Conservation (phyloP, 2,113 vertebrate genomes). For the Chaenogobius annularis region DNA sequence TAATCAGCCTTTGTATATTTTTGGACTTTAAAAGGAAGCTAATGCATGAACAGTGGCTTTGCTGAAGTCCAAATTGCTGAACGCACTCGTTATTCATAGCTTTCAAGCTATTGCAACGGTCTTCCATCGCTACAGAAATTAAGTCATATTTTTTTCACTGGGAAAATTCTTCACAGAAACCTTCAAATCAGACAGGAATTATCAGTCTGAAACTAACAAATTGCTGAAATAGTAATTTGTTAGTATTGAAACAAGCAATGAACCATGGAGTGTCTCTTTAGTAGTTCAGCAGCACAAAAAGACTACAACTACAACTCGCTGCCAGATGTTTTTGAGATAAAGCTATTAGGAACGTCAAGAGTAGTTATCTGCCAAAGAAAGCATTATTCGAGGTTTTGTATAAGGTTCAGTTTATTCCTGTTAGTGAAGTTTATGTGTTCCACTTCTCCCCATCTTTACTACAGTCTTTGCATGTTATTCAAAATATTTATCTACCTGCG, state of each 20-base stretch:
- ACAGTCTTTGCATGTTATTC: too few relatives aligned
- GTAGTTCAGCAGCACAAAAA: not conserved
- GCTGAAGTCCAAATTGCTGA: not conserved
- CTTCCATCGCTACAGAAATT: too few relatives aligned
- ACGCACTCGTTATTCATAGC: not conserved
- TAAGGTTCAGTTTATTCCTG: not conserved
- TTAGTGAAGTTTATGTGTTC: not conserved
- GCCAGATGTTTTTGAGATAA: conserved; percentile 17
- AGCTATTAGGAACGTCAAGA: conserved; percentile 8
- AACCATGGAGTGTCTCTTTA: not conserved
- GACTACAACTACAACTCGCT: not conserved
- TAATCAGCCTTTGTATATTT: not conserved
- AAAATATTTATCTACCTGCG: too few relatives aligned
- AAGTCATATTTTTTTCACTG: too few relatives aligned
- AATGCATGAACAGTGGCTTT: not conserved
- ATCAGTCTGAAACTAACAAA: too few relatives aligned
- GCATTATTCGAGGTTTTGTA: not conserved
- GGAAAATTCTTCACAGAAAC: too few relatives aligned
- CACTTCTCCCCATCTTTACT: not conserved
- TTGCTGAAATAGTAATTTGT: not conserved
- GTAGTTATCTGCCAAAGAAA: not conserved
- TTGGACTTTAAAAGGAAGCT: not conserved
- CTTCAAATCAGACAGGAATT: too few relatives aligned
- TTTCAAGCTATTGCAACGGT: too few relatives aligned
- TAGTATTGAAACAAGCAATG: not conserved